phyloP scores from a whole-genome alignment of 2,888 invertebrate genomes.

The Parnassius apollo region DNA sequence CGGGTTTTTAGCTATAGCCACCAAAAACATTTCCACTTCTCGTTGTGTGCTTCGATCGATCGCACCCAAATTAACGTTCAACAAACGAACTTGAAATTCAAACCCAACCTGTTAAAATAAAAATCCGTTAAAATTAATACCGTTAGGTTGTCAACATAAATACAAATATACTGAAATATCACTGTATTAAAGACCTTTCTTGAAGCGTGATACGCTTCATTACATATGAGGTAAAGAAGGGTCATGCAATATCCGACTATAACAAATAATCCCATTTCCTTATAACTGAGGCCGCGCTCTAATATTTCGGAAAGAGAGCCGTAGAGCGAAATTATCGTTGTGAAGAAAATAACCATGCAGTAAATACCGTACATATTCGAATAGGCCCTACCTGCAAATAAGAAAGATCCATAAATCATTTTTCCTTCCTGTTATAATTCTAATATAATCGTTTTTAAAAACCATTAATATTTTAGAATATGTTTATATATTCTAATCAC shows the following conservation, averaged over 20 bases:
- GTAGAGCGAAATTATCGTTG: slow-evolving; percentile 86
- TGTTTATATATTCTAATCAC: not conserved
- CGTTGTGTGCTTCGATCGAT: slow-evolving; percentile 84
- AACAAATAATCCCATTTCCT: slow-evolving; percentile 86
- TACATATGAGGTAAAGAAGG: slow-evolving; percentile 86
- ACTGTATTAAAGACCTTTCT: slow-evolving; percentile 67
- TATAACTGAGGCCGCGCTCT: slow-evolving; percentile 86
- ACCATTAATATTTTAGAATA: not conserved
- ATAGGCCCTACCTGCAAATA: slow-evolving; percentile 81
- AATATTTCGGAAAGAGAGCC: slow-evolving; percentile 86
- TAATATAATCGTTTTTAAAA: not conserved
- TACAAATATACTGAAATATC: slow-evolving; percentile 31
- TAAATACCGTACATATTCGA: slow-evolving; percentile 90
- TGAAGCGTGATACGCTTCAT: slow-evolving; percentile 86
- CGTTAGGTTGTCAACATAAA: not conserved
- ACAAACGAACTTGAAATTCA: slow-evolving; percentile 83
- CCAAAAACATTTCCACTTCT: slow-evolving; percentile 87
- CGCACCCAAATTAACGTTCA: slow-evolving; percentile 84
- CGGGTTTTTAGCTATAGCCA: slow-evolving; percentile 87
- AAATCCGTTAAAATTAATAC: not conserved
- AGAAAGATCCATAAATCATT: slow-evolving; percentile 10
- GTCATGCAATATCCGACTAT: slow-evolving; percentile 87
- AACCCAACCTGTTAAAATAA: slow-evolving; percentile 69
- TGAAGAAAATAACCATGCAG: slow-evolving; percentile 86
- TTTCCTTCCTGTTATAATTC: not conserved